These are phyloP conservation scores for Desmodus rotundus DNA, from an alignment of 2,113 vertebrate species.

Conservation along the genomic window DNA sequence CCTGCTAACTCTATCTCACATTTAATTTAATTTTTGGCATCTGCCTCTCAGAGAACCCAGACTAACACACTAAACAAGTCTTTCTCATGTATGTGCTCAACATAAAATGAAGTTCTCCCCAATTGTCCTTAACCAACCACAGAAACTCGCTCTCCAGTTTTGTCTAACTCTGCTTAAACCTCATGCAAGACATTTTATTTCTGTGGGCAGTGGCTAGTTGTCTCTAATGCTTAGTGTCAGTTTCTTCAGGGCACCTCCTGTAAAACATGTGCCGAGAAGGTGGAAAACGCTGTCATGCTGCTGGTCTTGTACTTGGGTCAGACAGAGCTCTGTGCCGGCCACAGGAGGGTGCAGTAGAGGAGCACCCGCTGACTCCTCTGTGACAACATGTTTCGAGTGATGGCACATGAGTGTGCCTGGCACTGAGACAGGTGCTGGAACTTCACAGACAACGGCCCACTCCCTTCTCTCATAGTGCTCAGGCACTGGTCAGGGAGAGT, in stretches of 20 bases:
- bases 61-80: not conserved
- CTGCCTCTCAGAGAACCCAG: not conserved
- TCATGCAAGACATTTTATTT: not conserved
- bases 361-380: not conserved
- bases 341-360: not conserved
- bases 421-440: not conserved
- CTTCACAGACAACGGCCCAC: not conserved
- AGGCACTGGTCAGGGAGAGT: not conserved
- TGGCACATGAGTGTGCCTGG: not conserved
- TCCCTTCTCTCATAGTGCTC: not conserved
- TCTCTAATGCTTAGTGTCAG: not conserved
- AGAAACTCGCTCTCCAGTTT: not conserved
- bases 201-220: not conserved
- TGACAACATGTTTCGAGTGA: not conserved
- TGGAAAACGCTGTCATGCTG: not conserved
- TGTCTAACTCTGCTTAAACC: not conserved
- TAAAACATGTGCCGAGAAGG: not conserved
- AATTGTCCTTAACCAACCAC: not conserved
- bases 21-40: not conserved
- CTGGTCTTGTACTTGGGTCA: not conserved
- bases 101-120: not conserved
- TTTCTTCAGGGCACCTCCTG: not conserved
- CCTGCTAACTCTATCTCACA: not conserved
- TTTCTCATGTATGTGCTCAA: not conserved
- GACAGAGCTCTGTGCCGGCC: rapidly evolving